Conservation (phyloP, 2,113 vertebrate species). For the Rhea americana region DNA sequence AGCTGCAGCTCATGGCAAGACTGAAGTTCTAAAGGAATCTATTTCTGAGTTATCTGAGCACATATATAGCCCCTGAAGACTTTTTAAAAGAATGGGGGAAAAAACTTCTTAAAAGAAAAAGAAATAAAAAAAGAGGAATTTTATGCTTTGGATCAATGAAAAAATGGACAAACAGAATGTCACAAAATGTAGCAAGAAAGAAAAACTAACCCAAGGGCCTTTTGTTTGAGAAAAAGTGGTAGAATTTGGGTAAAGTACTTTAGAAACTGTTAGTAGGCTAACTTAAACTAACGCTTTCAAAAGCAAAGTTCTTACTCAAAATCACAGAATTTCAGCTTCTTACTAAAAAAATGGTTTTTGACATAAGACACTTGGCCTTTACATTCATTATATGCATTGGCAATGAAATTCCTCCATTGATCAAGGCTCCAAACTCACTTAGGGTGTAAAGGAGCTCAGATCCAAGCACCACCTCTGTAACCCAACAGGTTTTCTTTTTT, state of each 20-base stretch:
- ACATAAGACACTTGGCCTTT: background rate
- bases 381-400: background rate
- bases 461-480: background rate
- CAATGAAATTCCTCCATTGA: background rate
- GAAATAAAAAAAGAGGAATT: background rate
- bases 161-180: constrained; percentile 46
- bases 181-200: background rate
- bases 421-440: background rate
- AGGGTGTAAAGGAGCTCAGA: background rate
- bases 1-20: constrained; percentile 16
- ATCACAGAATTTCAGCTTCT: background rate
- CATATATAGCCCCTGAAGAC: background rate
- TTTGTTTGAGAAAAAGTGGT: background rate
- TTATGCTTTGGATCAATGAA: background rate
- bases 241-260: background rate
- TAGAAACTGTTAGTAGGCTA: background rate
- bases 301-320: background rate
- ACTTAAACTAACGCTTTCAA: background rate
- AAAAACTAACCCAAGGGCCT: background rate
- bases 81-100: background rate
- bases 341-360: background rate
- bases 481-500: background rate
- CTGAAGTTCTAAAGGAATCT: constrained; percentile 33
- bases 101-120: constrained; percentile 6
- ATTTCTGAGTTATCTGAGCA: constrained; percentile 30